phyloP scores from a whole-genome alignment of 2,797 vertebrate species.

The Caiman crocodilus region DNA sequence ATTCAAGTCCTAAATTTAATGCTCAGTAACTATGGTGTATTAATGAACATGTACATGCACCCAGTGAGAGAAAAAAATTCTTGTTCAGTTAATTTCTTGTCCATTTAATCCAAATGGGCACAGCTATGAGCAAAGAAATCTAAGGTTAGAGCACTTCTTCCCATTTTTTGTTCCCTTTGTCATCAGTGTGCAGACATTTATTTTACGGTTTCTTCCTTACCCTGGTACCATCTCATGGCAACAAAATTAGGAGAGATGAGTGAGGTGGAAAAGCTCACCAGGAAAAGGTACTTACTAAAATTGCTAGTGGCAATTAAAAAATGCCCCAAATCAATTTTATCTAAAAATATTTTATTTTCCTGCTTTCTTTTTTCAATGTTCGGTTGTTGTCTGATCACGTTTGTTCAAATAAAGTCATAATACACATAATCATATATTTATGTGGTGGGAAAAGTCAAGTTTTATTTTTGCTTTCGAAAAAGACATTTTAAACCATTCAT shows the following conservation, averaged over 20 bases:
- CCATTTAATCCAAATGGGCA: neutral
- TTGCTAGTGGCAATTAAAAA: accelerated
- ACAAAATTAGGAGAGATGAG: neutral
- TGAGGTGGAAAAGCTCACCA: neutral
- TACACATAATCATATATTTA: neutral
- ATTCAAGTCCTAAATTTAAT: no score
- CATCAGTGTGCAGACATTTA: neutral
- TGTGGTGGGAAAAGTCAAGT: neutral
- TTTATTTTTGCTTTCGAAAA: neutral
- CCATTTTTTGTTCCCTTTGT: neutral
- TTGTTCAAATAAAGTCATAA: neutral
- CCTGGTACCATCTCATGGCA: neutral
- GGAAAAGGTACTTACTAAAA: neutral
- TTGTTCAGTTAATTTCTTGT: neutral
- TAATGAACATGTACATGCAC: no score
- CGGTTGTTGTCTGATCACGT: neutral
- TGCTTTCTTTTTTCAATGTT: neutral
- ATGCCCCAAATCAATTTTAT: neutral
- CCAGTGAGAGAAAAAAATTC: neutral
- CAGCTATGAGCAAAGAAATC: neutral
- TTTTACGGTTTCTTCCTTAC: neutral
- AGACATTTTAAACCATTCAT: neutral
- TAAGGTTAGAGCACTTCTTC: neutral
- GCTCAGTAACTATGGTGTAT: no score
- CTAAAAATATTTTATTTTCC: neutral